These are phyloP conservation scores for Synanthedon myopaeformis DNA, from an alignment of 2,888 invertebrate species.

Conservation along the genomic window DNA sequence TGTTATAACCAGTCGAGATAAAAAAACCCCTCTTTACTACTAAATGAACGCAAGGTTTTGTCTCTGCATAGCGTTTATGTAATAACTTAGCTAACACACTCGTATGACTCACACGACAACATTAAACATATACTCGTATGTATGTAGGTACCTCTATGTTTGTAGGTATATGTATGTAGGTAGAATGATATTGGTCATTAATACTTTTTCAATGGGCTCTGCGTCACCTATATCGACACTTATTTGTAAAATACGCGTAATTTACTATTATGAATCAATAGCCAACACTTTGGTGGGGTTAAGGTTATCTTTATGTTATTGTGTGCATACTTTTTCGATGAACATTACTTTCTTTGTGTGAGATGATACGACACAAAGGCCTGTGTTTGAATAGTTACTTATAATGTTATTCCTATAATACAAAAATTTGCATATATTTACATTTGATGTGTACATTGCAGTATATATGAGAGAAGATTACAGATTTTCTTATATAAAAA, in stretches of 20 bases:
- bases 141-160: slow-evolving; percentile 1
- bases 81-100: slow-evolving; percentile 12
- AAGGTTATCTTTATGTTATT: neutral
- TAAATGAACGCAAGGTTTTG: slow-evolving; percentile 20
- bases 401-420: neutral
- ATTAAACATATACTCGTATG: slow-evolving; percentile 5
- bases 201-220: slow-evolving; percentile 8
- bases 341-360: neutral
- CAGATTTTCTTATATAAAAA: no score
- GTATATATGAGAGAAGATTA: no score
- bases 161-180: slow-evolving; percentile 1
- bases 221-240: neutral
- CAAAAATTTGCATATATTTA: no score
- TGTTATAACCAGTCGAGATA: slow-evolving; percentile 34
- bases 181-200: slow-evolving; percentile 15
- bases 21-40: slow-evolving; percentile 22
- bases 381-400: neutral
- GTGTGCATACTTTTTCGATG: neutral
- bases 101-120: slow-evolving; percentile 6
- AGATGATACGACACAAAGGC: neutral
- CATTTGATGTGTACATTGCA: no score
- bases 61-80: slow-evolving; percentile 34
- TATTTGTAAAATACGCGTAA: slow-evolving; percentile 4
- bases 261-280: slow-evolving; percentile 8
- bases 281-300: slow-evolving; percentile 1